A percentile compares a stretch with the other conserved stretches of the same genome.
These are phyloP conservation scores for Nibea coibor DNA, from an alignment of 2,113 vertebrate genomes.

Conservation along the genomic window DNA sequence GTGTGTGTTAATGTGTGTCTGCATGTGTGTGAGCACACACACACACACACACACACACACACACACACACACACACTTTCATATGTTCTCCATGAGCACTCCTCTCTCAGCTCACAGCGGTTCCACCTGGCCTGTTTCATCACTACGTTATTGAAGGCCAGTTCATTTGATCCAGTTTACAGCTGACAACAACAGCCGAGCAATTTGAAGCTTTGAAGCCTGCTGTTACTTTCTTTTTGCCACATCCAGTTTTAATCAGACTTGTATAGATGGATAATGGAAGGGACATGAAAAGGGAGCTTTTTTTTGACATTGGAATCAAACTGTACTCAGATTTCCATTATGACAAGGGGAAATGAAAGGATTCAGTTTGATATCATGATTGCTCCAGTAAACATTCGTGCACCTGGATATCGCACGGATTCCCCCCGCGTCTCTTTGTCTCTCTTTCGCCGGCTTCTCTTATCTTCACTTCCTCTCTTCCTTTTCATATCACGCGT, in stretches of 20 bases:
- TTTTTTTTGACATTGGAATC: slow-evolving; percentile 57
- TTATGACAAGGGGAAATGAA: slow-evolving; percentile 55
- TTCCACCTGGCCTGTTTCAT: slow-evolving; percentile 64
- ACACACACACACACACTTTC: slow-evolving; percentile 17
- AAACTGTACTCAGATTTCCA: slow-evolving; percentile 63
- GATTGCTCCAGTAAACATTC: slow-evolving; percentile 24
- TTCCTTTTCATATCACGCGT: slow-evolving; percentile 6
- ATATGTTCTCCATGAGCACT: slow-evolving; percentile 28
- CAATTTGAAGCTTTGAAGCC: slow-evolving; percentile 53
- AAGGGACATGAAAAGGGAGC: slow-evolving; percentile 48
- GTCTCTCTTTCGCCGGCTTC: slow-evolving; percentile 55
- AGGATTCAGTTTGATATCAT: slow-evolving; percentile 26
- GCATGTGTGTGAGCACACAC: neutral
- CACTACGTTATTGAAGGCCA: slow-evolving; percentile 24
- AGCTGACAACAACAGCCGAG: slow-evolving; percentile 20
- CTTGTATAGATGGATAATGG: slow-evolving; percentile 33
- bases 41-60: too few relatives aligned
- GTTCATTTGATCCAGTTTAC: slow-evolving; percentile 65
- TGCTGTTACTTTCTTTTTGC: slow-evolving; percentile 21
- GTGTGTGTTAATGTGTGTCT: slow-evolving; percentile 11
- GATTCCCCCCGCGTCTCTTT: slow-evolving; percentile 3
- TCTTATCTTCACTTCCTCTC: slow-evolving; percentile 26
- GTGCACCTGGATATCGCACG: slow-evolving; percentile 27
- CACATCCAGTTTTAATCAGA: slow-evolving; percentile 55
- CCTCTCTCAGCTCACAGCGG: slow-evolving; percentile 7